Evolutionary conservation across 92 coral and sea anemone genomes (phyloP).

Genomic region (Zoanthus gigantus): DNA sequence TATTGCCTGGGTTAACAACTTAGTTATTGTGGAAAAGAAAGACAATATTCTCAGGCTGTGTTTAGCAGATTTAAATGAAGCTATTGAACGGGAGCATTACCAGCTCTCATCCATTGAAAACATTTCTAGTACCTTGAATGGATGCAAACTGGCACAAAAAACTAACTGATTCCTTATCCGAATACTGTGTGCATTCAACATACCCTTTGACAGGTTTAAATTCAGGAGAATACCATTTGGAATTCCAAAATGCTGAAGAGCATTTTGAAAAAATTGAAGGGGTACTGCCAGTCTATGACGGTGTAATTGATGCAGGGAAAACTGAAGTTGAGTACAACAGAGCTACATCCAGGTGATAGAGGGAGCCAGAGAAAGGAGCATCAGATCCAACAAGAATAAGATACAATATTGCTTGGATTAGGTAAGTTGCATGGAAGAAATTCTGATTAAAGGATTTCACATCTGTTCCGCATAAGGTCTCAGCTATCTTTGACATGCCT

Average conservation of each 20-base stretch:
- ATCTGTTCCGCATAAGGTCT: slow-evolving; percentile 64
- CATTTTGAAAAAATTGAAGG: slow-evolving; percentile 57
- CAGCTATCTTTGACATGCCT: slow-evolving; percentile 64
- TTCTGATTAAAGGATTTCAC: slow-evolving; percentile 56
- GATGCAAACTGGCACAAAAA: slow-evolving; percentile 54
- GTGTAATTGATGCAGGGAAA: slow-evolving; percentile 58
- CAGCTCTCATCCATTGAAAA: slow-evolving; percentile 55
- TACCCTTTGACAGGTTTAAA: slow-evolving; percentile 50
- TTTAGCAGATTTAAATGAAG: slow-evolving; percentile 49
- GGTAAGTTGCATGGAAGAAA: slow-evolving; percentile 59
- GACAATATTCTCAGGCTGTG: slow-evolving; percentile 52
- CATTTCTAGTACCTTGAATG: slow-evolving; percentile 49
- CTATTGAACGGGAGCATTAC: slow-evolving; percentile 46
- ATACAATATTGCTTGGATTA: slow-evolving; percentile 46
- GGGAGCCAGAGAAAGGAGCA: slow-evolving; percentile 55
- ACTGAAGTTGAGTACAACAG: slow-evolving; percentile 64
- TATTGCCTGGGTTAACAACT: slow-evolving; percentile 51
- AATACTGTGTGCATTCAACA: slow-evolving; percentile 45
- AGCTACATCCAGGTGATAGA: slow-evolving; percentile 41
- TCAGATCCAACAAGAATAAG: slow-evolving; percentile 58
- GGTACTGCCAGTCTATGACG: slow-evolving; percentile 53
- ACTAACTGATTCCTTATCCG: slow-evolving; percentile 46
- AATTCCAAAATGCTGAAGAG: slow-evolving; percentile 28
- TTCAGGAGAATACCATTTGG: slow-evolving; percentile 66
- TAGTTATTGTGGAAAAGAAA: slow-evolving; percentile 46